Evolutionary conservation across 2,888 invertebrate species (phyloP).

Genomic region (Pollenia griseotomentosa): DNA sequence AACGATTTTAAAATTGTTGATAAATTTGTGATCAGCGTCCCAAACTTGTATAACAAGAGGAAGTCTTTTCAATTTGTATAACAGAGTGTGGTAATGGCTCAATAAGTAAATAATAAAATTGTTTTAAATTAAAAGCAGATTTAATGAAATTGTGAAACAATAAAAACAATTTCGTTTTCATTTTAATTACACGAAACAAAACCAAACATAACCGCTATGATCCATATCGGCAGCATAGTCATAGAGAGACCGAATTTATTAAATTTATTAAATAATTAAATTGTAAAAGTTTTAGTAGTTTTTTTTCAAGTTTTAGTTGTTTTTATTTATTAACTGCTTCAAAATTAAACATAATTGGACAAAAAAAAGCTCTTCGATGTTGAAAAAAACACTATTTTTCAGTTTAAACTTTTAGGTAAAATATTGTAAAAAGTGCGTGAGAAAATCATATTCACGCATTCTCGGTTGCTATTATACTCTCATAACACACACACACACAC

Average conservation of each 20-base stretch:
- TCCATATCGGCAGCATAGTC: too few relatives aligned
- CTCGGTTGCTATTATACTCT: background rate
- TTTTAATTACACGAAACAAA: background rate
- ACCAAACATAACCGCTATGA: too few relatives aligned
- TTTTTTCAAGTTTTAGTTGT: background rate
- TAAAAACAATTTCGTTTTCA: background rate
- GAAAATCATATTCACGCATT: slow-evolving; percentile 22
- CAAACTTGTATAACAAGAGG: too few relatives aligned
- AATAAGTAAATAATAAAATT: too few relatives aligned
- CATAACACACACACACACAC: background rate
- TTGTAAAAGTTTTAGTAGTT: slow-evolving; percentile 5
- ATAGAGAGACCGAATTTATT: background rate
- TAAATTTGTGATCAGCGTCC: too few relatives aligned
- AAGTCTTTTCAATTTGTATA: too few relatives aligned
- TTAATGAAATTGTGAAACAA: too few relatives aligned
- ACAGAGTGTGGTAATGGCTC: too few relatives aligned
- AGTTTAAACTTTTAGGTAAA: background rate
- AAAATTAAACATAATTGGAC: slow-evolving; percentile 46
- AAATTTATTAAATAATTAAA: slow-evolving; percentile 10
- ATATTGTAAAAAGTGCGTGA: slow-evolving; percentile 30
- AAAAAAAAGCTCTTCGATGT: slow-evolving; percentile 17
- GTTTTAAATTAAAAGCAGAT: too few relatives aligned
- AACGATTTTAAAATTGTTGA: too few relatives aligned
- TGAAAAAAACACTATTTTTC: background rate
- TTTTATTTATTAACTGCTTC: slow-evolving; percentile 37